These are phyloP conservation scores for Callithrix jacchus DNA, from an alignment of 2,113 vertebrate species.

Conservation along the genomic window DNA sequence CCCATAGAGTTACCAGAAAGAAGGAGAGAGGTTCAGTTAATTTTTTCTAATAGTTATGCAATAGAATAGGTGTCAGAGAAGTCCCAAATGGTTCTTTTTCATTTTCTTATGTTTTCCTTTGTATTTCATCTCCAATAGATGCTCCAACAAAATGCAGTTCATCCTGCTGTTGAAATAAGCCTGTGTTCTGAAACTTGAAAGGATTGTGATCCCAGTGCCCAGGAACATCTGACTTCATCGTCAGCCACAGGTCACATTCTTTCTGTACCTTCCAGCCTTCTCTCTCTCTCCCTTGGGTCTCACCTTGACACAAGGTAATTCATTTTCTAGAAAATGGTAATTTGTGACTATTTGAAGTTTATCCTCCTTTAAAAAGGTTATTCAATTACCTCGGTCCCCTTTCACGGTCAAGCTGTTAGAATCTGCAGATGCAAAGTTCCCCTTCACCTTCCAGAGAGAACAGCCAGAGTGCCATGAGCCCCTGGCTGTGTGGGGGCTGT, in stretches of 20 bases:
- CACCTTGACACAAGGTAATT: constrained; percentile 2
- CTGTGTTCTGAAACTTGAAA: not conserved
- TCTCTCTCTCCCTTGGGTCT: not conserved
- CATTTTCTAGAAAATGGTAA: constrained; percentile 10
- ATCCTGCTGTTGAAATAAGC: not conserved
- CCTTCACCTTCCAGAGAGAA: not conserved
- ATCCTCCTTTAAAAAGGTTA: not conserved
- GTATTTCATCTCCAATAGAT: not conserved
- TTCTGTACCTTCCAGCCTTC: not conserved
- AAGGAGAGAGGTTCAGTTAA: not conserved
- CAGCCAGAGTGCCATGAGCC: accelerated
- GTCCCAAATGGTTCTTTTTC: not conserved
- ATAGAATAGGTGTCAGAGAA: not conserved
- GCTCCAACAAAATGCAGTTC: not conserved
- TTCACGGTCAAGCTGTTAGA: not conserved
- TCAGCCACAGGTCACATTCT: not conserved
- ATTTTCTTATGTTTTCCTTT: not conserved
- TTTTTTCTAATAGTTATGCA: not conserved
- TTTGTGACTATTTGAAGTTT: constrained; percentile 16
- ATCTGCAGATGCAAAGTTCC: not conserved
- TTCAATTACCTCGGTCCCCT: not conserved
- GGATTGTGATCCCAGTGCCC: not conserved
- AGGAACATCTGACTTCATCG: not conserved
- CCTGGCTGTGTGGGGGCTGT: not conserved
- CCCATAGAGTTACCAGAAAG: not conserved